phyloP scores from a whole-genome alignment of 2,797 vertebrate genomes.

The Macroramphosus scolopax region DNA sequence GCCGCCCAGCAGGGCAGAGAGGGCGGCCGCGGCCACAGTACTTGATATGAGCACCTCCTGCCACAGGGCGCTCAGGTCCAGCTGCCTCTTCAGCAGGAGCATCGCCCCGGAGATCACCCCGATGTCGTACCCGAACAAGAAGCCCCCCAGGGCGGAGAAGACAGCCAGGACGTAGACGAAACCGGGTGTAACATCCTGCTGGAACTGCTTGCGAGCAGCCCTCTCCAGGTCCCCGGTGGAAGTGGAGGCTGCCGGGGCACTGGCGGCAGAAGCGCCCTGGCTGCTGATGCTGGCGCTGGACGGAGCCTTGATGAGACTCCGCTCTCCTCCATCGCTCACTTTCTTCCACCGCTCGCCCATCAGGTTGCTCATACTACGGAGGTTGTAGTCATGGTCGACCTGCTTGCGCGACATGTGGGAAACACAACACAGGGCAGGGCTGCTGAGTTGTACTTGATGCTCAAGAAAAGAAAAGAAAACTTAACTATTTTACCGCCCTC shows the following conservation, averaged over 20 bases:
- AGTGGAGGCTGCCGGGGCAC: conserved; percentile 12
- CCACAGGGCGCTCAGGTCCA: conserved; percentile 89
- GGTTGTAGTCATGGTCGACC: conserved; percentile 91
- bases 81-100: conserved; percentile 89
- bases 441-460: conserved; percentile 30
- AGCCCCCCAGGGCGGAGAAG: conserved; percentile 94
- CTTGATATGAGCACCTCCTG: conserved; percentile 94
- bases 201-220: conserved; percentile 93
- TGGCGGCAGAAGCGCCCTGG: conserved; percentile 59
- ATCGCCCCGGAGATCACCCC: conserved; percentile 97
- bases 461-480: not conserved
- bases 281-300: conserved; percentile 84
- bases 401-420: conserved; percentile 92
- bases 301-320: conserved; percentile 82
- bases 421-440: conserved; percentile 35
- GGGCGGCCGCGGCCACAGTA: conserved; percentile 90
- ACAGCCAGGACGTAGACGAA: conserved; percentile 90
- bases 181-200: conserved; percentile 88
- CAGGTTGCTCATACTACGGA: conserved; percentile 91
- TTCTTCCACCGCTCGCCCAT: conserved; percentile 92
- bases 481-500: conserved; percentile 3
- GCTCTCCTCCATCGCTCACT: conserved; percentile 80
- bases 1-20: conserved; percentile 88
- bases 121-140: conserved; percentile 95
- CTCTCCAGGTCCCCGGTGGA: conserved; percentile 87